phyloP scores from a whole-genome alignment of 1,140 invertebrate species.

The Calliopsis andreniformis region DNA sequence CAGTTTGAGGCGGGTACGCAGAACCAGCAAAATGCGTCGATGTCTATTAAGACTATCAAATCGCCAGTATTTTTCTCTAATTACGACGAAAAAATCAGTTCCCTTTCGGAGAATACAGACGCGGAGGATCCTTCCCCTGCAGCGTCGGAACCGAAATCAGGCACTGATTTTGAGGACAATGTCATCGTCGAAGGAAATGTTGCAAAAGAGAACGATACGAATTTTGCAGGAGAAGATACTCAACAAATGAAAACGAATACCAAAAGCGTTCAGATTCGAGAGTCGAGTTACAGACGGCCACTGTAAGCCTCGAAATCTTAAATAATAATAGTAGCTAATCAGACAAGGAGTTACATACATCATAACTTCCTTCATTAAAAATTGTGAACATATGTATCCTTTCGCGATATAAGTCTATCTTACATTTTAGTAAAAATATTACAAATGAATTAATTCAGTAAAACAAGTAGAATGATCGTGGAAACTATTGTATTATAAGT shows the following conservation, averaged over 20 bases:
- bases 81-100: slow-evolving; percentile 31
- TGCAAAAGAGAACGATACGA: neutral
- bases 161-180: neutral
- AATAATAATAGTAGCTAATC: too few relatives aligned
- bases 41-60: slow-evolving; percentile 42
- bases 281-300: neutral
- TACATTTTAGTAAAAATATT: too few relatives aligned
- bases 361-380: too few relatives aligned
- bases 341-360: too few relatives aligned
- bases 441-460: too few relatives aligned
- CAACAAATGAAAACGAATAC: neutral
- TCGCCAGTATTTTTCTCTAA: slow-evolving; percentile 28
- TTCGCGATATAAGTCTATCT: too few relatives aligned
- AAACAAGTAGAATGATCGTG: too few relatives aligned
- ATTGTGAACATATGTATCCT: too few relatives aligned
- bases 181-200: neutral
- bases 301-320: neutral
- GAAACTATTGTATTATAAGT: too few relatives aligned
- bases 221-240: neutral
- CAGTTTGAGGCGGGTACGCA: neutral
- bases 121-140: slow-evolving; percentile 18
- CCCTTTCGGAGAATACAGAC: slow-evolving; percentile 36
- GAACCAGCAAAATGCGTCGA: neutral
- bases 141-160: neutral
- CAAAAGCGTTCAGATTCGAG: slow-evolving; percentile 6